Conservation (phyloP, 2,113 vertebrate genomes). For the Charadrius vociferus region DNA sequence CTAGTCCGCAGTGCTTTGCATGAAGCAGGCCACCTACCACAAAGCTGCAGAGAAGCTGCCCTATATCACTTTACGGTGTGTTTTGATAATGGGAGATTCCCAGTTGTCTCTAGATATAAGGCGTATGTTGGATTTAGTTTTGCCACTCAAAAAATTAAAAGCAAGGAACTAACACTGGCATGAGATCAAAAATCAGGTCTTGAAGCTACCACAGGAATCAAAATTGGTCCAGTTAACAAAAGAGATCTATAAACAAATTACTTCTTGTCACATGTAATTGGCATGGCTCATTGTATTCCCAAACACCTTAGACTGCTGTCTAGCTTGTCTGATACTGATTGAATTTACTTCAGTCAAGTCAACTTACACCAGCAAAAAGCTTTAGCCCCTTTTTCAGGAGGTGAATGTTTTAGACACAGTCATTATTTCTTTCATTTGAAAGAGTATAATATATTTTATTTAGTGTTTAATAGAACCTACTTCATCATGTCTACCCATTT, state of each 20-base stretch:
- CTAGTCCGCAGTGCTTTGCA: neutral
- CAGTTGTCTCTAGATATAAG: neutral
- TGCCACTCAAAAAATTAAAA: neutral
- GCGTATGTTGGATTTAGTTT: neutral
- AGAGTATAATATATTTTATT: neutral
- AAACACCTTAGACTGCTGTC: neutral
- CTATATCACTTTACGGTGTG: neutral
- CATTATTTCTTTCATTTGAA: neutral
- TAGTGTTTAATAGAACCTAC: neutral
- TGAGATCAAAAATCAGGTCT: neutral
- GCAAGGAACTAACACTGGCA: neutral
- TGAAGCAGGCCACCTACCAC: neutral
- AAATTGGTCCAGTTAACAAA: neutral
- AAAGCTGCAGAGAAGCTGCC: neutral
- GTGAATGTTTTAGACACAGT: neutral
- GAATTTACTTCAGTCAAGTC: neutral
- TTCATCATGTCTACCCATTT: neutral
- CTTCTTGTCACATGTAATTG: neutral
- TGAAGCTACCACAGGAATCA: neutral
- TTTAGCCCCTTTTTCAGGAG: neutral
- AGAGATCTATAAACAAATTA: neutral
- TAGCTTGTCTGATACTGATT: neutral
- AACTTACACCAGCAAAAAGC: neutral
- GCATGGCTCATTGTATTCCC: neutral
- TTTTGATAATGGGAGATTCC: neutral